Base-by-base conservation (phyloP, 2,888 invertebrate species). In the Iselma pallidipennis region DNA sequence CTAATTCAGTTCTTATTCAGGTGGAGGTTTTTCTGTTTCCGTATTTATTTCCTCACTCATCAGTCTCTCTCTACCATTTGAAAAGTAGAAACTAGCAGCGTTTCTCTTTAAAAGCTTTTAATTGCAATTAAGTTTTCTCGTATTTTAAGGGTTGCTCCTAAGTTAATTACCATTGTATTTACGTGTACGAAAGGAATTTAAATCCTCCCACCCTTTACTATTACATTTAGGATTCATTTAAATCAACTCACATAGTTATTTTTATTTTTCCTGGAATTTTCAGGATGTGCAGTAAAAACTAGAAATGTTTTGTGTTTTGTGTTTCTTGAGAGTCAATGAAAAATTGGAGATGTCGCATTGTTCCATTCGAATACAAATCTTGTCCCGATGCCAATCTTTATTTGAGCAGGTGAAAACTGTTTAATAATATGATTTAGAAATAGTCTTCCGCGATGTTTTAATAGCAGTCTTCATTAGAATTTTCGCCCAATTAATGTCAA, bases 361-460 rank as follows among this genome's bases (percentile, higher is more conserved):
- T 31, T 31, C 4, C 31, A 3, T 31, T 4, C 16, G 16, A 16
- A 37, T 37, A 37, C 6, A 29, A 23, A 9, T 25, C n/a, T 57
- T 57, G 57, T 57, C 19, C n/a, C 57, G 51, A 45, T 57, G 57
- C 57, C 57, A 57, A 51, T 42, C 51, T 57, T 42, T 37, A 7
- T 25, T 23, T 28, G 9, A 54, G 2, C 54, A 54, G 54, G 37
- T 28, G 56, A 49, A 49, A 56, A 31, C 31, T 29, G 19, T 33
- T 45, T 55, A 12, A 45, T 25, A 29, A n/a, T 52, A 4, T 7
- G 37, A 14, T 37, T 37, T 37, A 37, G 37, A 37, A 37, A 55
- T 55, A 55, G 45, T 26, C 45, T 55, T 55, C 55, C 55, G 55
- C 55, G 25, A 45, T 55, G 25, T 25, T 42, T 28, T 26, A 29